Evolutionary conservation across 2,888 invertebrate species (phyloP).

Genomic region (Orthosia gracilis): DNA sequence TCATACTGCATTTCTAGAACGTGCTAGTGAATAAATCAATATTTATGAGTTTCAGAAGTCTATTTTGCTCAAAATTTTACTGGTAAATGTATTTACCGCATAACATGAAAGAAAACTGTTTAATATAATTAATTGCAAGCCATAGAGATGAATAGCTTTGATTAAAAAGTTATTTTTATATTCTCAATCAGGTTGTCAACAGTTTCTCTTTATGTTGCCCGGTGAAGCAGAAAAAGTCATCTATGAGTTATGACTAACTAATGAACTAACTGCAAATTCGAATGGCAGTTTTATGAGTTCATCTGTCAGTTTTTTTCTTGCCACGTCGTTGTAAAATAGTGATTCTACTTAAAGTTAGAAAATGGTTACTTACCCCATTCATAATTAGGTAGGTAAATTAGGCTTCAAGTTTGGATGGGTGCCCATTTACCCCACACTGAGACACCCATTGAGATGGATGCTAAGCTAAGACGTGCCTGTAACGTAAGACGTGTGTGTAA

Average conservation of each 20-base stretch:
- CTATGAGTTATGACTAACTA: slow-evolving; percentile 4
- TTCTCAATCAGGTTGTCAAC: slow-evolving; percentile 7
- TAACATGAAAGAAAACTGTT: neutral
- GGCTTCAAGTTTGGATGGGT: too few relatives aligned
- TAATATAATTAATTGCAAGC: slow-evolving; percentile 10
- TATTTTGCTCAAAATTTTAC: neutral
- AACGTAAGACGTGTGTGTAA: too few relatives aligned
- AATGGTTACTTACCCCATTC: neutral
- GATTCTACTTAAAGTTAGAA: neutral
- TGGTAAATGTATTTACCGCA: neutral
- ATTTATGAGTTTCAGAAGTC: slow-evolving; percentile 7
- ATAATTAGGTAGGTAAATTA: neutral
- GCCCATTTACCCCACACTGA: neutral
- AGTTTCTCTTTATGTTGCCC: slow-evolving; percentile 12
- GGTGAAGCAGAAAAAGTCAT: slow-evolving; percentile 20
- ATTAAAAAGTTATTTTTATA: slow-evolving; percentile 4
- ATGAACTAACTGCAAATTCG: slow-evolving; percentile 15
- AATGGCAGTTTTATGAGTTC: neutral
- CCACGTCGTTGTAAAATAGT: neutral
- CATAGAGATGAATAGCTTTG: neutral
- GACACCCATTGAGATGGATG: neutral
- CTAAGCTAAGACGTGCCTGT: neutral
- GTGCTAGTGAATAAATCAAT: slow-evolving; percentile 1
- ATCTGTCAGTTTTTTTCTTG: neutral
- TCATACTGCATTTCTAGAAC: slow-evolving; percentile 8